Evolutionary conservation across 1,140 invertebrate species (phyloP), one percentile per base, ranked within the genome.

Genomic region (Sarcophaga bullata): DNA sequence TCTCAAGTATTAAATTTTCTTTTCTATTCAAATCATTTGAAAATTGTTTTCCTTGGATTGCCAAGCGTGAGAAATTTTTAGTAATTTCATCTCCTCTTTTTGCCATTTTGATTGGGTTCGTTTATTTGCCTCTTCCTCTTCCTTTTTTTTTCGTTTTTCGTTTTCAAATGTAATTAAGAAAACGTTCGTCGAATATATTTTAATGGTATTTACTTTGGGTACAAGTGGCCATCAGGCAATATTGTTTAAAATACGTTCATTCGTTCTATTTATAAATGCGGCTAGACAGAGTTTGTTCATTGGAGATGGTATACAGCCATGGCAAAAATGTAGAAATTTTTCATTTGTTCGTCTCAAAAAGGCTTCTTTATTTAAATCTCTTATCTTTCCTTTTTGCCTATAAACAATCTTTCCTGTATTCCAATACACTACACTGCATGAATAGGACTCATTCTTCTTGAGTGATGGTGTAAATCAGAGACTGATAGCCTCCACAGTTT

Each of bases 241-340:
- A 52, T 52, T 52, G 62, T 68, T 68, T 19, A 68, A 17, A 68
- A n/a, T 58, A n/a, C n/a, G n/a, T n/a, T 4, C 25, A 37, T 37
- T 58, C n/a, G 54, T 68, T 68, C 62, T 68, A 3, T 68, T 2
- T n/a, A 68, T 25, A 19, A 68, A 68, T 68, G 62, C 19, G 62
- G 17, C 62, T 68, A 68, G 62, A 68, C 62, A 25, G n/a, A 58
- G 54, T 58, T 58, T 58, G 54, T n/a, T 58, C n/a, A 58, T 58
- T 11, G 11, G 15, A 58, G 54, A 58, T 58, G 15, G 54, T 58
- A 15, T 15, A 58, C 25, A 58, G 13, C 54, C 1, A 15, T 58
- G 52, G 10, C 7, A 58, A 58, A 37, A 37, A 37, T 37, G 25
- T 37, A 2, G 1, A 37, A 37, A 37, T 37, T 37, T 1, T 37